Conservation (phyloP, 2,797 vertebrate species). For the Merluccius polli region DNA sequence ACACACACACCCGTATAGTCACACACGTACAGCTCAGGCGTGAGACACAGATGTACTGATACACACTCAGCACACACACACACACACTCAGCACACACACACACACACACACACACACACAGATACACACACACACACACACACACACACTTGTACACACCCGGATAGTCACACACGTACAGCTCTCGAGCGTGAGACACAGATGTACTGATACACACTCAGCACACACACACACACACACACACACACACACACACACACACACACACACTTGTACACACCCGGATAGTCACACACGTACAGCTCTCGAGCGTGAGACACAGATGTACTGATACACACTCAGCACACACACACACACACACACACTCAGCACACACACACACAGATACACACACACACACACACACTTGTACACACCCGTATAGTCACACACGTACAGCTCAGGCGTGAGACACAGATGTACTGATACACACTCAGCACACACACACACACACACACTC, state of each 20-base stretch:
- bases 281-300: neutral
- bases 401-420: too few species aligned
- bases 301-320: neutral
- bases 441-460: neutral
- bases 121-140: slow-evolving; percentile 18
- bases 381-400: slow-evolving; percentile 13
- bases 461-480: neutral
- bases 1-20: too few species aligned
- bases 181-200: neutral
- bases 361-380: neutral
- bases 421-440: neutral
- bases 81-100: neutral
- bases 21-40: neutral
- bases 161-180: neutral
- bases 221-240: slow-evolving; percentile 13
- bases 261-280: too few species aligned
- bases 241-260: slow-evolving; percentile 9
- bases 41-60: neutral
- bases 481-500: slow-evolving; percentile 17
- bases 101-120: slow-evolving; percentile 3
- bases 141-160: slow-evolving; percentile 5
- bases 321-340: neutral
- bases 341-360: neutral
- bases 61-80: slow-evolving; percentile 7
- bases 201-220: neutral